Evolutionary conservation across 2,888 invertebrate genomes (phyloP).

Genomic region (Nudaria mundana): DNA sequence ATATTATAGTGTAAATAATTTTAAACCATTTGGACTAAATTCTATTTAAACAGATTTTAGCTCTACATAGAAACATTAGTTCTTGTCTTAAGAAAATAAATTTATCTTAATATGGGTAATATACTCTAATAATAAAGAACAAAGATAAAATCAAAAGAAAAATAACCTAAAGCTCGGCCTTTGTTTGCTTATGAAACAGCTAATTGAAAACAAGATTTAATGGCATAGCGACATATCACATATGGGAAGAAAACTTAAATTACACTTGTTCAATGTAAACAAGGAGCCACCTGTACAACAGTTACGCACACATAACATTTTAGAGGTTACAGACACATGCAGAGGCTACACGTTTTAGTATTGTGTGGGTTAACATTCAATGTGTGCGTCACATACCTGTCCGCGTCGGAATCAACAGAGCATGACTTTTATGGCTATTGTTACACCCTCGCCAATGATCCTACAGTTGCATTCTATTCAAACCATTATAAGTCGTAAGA

Average conservation of each 20-base stretch:
- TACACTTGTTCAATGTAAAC: conserved; percentile 42
- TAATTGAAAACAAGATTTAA: conserved; percentile 26
- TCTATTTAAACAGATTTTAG: too few species aligned
- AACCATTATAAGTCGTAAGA: conserved; percentile 13
- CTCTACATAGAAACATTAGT: too few species aligned
- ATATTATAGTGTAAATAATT: too few species aligned
- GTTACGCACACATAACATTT: conserved; percentile 9
- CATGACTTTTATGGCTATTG: conserved; percentile 56
- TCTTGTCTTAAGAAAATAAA: too few species aligned
- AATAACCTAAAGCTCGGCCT: too few species aligned
- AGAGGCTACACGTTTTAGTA: conserved; percentile 9
- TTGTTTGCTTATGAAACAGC: conserved; percentile 12
- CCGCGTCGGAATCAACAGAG: conserved; percentile 56
- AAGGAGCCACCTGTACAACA: conserved; percentile 45
- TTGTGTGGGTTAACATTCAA: conserved; percentile 13
- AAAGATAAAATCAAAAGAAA: too few species aligned
- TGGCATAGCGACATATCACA: conserved; percentile 31
- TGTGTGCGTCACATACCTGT: conserved; percentile 47
- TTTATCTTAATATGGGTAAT: too few species aligned
- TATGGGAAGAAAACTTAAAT: conserved; percentile 26
- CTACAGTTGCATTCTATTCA: conserved; percentile 24
- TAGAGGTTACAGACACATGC: conserved; percentile 13
- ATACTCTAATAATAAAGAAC: too few species aligned
- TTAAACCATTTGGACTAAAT: too few species aligned
- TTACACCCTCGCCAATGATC: conserved; percentile 50